phyloP scores from a whole-genome alignment of 2,797 vertebrate genomes.

The Phalloptychus januarius region DNA sequence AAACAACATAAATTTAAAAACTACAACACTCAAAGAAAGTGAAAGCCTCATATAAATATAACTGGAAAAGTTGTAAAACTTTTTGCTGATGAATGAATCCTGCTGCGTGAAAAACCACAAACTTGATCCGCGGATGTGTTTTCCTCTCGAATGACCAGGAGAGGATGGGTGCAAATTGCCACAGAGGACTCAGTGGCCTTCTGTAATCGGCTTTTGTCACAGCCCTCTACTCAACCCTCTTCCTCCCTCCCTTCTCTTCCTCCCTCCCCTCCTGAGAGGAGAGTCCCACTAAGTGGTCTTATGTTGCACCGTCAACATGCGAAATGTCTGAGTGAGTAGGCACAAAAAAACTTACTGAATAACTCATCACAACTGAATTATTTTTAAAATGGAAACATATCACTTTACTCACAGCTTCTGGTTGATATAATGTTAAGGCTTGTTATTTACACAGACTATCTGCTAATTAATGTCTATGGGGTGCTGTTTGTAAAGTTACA shows the following conservation, averaged over 20 bases:
- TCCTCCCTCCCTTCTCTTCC: constrained; percentile 9
- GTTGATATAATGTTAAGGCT: background rate
- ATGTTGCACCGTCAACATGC: constrained; percentile 14
- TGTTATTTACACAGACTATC: background rate
- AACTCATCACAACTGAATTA: background rate
- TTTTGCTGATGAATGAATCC: constrained; percentile 1
- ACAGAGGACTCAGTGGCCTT: constrained; percentile 55
- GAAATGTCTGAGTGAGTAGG: constrained; percentile 8
- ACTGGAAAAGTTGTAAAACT: background rate
- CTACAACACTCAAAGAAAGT: too few species aligned
- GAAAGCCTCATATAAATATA: background rate
- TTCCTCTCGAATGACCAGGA: constrained; percentile 31
- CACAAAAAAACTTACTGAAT: constrained; percentile 20
- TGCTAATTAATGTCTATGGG: background rate
- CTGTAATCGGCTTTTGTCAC: constrained; percentile 79
- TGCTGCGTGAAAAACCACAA: constrained; percentile 4
- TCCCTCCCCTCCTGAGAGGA: constrained; percentile 1
- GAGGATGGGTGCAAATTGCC: constrained; percentile 54
- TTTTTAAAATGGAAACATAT: background rate
- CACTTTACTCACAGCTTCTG: background rate
- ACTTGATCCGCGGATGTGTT: constrained; percentile 13
- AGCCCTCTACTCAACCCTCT: constrained; percentile 59
- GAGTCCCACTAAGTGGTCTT: constrained; percentile 10
- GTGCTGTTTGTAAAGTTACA: too few species aligned
- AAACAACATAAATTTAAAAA: background rate